These are phyloP conservation scores for Euplagia quadripunctaria DNA, from an alignment of 2,888 invertebrate species.

Conservation along the genomic window DNA sequence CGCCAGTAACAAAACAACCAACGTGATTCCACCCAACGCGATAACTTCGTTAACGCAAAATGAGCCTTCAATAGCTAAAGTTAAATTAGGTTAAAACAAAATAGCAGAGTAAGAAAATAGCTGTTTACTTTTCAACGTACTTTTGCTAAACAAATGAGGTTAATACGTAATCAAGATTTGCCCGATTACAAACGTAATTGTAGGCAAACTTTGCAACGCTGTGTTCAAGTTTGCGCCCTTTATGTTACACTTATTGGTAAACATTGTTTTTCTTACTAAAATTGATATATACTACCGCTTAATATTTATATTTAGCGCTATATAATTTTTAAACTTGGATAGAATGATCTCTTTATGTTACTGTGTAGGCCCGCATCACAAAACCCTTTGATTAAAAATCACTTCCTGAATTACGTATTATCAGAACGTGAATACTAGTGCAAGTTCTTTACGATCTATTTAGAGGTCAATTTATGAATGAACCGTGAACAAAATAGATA, in stretches of 20 bases:
- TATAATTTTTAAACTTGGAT: neutral
- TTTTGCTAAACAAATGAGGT: constrained; percentile 56
- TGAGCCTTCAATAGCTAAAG: constrained; percentile 80
- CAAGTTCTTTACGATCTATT: neutral
- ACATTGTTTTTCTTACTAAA: neutral
- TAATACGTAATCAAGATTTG: constrained; percentile 51
- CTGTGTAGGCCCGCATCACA: neutral
- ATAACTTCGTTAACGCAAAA: constrained; percentile 79
- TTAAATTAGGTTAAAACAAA: constrained; percentile 82
- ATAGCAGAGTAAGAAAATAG: constrained; percentile 69
- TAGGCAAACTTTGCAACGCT: constrained; percentile 31
- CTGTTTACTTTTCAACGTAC: constrained; percentile 60
- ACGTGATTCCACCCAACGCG: constrained; percentile 61
- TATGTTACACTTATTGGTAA: no score
- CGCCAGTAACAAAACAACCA: constrained; percentile 56
- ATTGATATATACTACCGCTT: neutral
- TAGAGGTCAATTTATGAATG: neutral
- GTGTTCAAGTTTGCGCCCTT: constrained; percentile 29
- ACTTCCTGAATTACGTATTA: neutral
- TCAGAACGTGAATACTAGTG: neutral
- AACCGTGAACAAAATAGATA: no score
- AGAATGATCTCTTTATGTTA: neutral
- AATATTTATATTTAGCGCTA: neutral
- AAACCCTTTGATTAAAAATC: neutral
- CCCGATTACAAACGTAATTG: constrained; percentile 44